Base-by-base conservation (phyloP, 2,888 invertebrate genomes). In the Onthophagus sagittarius region DNA sequence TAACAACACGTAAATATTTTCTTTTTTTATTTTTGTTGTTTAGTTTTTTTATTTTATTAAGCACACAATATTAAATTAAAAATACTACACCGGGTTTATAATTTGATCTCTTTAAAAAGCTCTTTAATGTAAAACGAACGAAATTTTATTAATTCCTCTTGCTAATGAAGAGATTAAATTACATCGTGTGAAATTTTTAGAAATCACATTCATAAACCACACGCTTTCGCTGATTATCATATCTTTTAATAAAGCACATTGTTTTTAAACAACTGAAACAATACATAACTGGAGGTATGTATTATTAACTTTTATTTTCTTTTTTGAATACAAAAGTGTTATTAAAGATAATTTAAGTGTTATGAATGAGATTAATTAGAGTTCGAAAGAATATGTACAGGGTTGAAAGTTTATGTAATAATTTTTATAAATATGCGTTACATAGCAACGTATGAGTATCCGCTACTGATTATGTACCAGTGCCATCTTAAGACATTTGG, bases 1-100 rank as follows among this genome's bases (percentile, higher is more conserved):
- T 85, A 87, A 87, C 80, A 78, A 84, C 88, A 89, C 88, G 90
- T 90, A 90, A 90, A 89, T 90, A 89, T 88, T 81, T 79, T 82
- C 81, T 81, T 84, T 81, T 81, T 79, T 81, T 84, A 82, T 82
- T 82, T n/a, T 83, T 80, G 78, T 81, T 78, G 79, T 11, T 64
- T 53, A 69, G 15, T 15, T 62, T 64, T 64, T 11, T 72, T 15
- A 72, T 33, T 3, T 72, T 39, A n/a, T 64, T 63, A 31, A 23
- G 5, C 31, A 71, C 23, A 62, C 15, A 71, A 31, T 15, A 14
- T 2, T 63, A 62, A 14, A 13, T 63, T 71, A 9, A 69, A 14
- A 69, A 69, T 32, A 32, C 69, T 69, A 69, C 23, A 23, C 23
- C 23, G 23, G 3, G 23, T 23, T n/a, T 23, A 23, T 23, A 23